A percentile compares a stretch with the other conserved stretches of the same genome.
These are phyloP conservation scores for Laterallus jamaicensis DNA, from an alignment of 2,113 vertebrate genomes.

Conservation along the genomic window DNA sequence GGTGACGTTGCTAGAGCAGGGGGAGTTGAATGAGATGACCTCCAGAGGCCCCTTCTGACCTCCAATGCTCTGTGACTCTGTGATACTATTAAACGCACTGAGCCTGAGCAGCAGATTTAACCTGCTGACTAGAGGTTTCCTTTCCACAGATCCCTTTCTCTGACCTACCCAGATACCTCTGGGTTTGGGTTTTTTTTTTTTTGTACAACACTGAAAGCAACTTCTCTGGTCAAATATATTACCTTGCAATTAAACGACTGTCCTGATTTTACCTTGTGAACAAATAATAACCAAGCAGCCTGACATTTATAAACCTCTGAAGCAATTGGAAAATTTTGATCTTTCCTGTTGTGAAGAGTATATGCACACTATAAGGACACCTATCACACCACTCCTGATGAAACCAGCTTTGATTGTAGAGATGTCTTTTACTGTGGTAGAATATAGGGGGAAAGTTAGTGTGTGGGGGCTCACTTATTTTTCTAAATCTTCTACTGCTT, in stretches of 20 bases:
- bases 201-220: background rate
- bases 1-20: background rate
- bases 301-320: background rate
- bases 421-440: background rate
- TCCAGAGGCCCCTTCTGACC: background rate
- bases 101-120: background rate
- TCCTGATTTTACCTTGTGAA: background rate
- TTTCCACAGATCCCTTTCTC: background rate
- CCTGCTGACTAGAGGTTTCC: background rate
- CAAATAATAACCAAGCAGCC: background rate
- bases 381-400: background rate
- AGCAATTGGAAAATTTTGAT: background rate
- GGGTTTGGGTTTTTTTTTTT: background rate
- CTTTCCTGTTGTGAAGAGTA: background rate
- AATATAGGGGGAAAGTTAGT: slow-evolving; percentile 1
- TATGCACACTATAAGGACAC: background rate
- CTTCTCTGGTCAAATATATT: background rate
- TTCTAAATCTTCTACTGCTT: background rate
- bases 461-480: background rate
- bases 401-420: background rate
- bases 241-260: background rate
- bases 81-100: background rate
- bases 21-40: background rate
- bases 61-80: background rate
- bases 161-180: background rate